A percentile compares a stretch with the other conserved stretches of the same genome.
These are phyloP conservation scores for Centropus bengalensis DNA, from an alignment of 2,113 vertebrate genomes.

Conservation along the genomic window DNA sequence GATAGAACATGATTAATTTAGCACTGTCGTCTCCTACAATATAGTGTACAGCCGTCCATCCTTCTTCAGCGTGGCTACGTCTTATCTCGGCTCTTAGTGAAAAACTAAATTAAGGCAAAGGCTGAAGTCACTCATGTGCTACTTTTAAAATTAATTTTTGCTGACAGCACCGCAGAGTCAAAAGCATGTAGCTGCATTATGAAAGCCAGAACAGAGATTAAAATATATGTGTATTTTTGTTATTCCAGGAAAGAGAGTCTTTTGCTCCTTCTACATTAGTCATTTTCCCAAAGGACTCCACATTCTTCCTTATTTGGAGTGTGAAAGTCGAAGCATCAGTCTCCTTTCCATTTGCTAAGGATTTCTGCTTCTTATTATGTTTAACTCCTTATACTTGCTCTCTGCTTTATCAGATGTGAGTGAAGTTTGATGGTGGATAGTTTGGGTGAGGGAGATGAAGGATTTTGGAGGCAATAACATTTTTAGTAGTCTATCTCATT, in stretches of 20 bases:
- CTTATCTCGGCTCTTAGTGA: constrained; percentile 69
- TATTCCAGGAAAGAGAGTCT: constrained; percentile 62
- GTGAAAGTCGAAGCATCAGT: constrained; percentile 25
- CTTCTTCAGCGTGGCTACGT: constrained; percentile 54
- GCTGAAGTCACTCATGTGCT: constrained; percentile 53
- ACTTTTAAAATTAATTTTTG: constrained; percentile 80
- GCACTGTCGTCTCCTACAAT: constrained; percentile 70
- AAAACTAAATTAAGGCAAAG: constrained; percentile 77
- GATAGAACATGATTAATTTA: constrained; percentile 98
- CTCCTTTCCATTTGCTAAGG: constrained; percentile 53
- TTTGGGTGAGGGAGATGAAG: not conserved
- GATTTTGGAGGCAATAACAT: not conserved
- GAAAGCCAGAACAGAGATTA: constrained; percentile 66
- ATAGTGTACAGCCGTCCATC: constrained; percentile 67
- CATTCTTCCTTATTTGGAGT: constrained; percentile 64
- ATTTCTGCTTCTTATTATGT: constrained; percentile 20
- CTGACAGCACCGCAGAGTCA: constrained; percentile 63
- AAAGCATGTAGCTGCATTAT: constrained; percentile 66
- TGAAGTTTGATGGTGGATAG: constrained; percentile 2
- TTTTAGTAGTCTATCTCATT: not conserved
- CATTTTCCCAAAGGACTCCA: constrained; percentile 56
- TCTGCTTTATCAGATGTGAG: not conserved
- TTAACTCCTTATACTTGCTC: not conserved
- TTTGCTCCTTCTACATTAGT: constrained; percentile 61
- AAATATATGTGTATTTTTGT: constrained; percentile 70